Percentiles rank a stretch among this genome's conserved stretches.
Conservation (phyloP, 2,888 invertebrate genomes). For the Gymnocheta viridis region DNA sequence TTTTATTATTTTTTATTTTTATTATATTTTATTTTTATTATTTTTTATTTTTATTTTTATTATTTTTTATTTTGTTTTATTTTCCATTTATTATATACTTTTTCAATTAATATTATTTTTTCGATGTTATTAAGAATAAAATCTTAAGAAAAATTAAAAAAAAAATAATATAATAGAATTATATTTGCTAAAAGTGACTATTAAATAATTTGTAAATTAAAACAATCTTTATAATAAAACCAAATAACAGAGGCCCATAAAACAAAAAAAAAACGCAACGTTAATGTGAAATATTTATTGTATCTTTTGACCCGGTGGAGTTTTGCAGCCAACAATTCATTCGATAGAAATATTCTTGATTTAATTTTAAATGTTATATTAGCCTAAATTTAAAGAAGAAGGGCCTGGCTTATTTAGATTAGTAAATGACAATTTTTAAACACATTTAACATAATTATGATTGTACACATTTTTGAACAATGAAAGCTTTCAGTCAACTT, state of each 20-base stretch:
- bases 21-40: slow-evolving; percentile 35
- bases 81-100: slow-evolving; percentile 7
- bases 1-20: slow-evolving; percentile 32
- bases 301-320: background rate
- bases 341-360: background rate
- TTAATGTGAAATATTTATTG: background rate
- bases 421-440: background rate
- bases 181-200: slow-evolving; percentile 67
- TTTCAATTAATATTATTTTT: slow-evolving; percentile 22
- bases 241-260: slow-evolving; percentile 36
- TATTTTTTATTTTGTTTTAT: slow-evolving; percentile 32
- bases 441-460: background rate
- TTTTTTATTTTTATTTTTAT: background rate
- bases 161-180: slow-evolving; percentile 41
- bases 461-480: too few relatives aligned
- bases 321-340: background rate
- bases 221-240: slow-evolving; percentile 48
- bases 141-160: slow-evolving; percentile 29
- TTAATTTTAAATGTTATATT: background rate
- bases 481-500: too few relatives aligned
- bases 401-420: background rate
- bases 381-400: background rate
- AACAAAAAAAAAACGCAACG: slow-evolving; percentile 24
- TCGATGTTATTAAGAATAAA: slow-evolving; percentile 55
- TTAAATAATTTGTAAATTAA: slow-evolving; percentile 52